phyloP scores from a whole-genome alignment of 2,113 vertebrate species.

The Pelodiscus sinensis region DNA sequence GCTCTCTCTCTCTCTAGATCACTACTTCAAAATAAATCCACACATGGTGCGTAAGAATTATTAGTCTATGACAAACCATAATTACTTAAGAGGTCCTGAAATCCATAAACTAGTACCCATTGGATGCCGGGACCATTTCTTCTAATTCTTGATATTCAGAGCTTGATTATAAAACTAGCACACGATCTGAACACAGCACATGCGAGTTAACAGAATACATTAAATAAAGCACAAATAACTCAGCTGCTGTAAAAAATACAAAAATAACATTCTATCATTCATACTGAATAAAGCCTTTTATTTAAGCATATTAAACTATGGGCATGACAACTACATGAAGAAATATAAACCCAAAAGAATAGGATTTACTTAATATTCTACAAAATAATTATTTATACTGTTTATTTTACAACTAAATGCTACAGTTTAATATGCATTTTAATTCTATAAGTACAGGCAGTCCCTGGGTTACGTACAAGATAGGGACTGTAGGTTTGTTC shows the following conservation, averaged over 20 bases:
- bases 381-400: neutral
- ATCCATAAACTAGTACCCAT: neutral
- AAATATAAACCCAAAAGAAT: neutral
- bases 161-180: neutral
- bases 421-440: neutral
- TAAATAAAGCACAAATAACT: neutral
- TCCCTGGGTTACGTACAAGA: no score
- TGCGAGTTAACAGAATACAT: neutral
- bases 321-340: neutral
- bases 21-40: neutral
- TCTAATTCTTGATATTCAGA: neutral
- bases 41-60: neutral
- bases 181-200: neutral
- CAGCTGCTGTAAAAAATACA: neutral
- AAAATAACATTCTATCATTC: neutral
- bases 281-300: neutral
- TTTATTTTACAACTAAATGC: neutral
- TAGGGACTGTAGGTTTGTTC: no score
- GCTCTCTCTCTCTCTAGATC: neutral
- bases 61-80: neutral
- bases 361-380: rapidly evolving
- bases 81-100: neutral
- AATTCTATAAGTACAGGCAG: neutral
- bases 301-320: neutral
- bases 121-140: neutral